Conservation (phyloP, 1,140 invertebrate species). For the Melitaea cinxia region DNA sequence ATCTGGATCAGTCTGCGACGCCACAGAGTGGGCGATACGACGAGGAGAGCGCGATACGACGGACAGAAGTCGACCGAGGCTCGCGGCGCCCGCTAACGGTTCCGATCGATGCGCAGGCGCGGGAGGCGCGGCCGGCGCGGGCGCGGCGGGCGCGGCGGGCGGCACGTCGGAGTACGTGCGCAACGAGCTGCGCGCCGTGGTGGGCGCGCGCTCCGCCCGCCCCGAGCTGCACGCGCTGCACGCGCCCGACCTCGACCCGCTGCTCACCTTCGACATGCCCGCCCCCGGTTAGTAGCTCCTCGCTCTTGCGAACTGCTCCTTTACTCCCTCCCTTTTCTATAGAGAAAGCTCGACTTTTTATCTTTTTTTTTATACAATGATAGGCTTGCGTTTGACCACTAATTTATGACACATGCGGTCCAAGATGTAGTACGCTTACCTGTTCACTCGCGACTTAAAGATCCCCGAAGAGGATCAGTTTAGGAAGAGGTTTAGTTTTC, state of each 20-base stretch:
- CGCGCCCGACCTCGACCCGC: conserved; percentile 85
- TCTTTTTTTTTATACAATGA: too few relatives aligned
- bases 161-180: conserved; percentile 91
- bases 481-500: too few relatives aligned
- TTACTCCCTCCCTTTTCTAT: too few relatives aligned
- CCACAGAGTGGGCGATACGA: not conserved
- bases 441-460: too few relatives aligned
- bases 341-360: too few relatives aligned
- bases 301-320: not conserved
- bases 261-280: conserved; percentile 87
- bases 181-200: conserved; percentile 93
- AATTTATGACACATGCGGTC: too few relatives aligned
- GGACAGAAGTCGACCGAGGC: not conserved
- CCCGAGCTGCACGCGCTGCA: conserved; percentile 65
- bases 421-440: too few relatives aligned
- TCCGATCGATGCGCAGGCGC: conserved; percentile 14
- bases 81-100: not conserved
- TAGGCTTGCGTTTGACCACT: too few relatives aligned
- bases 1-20: conserved; percentile 31
- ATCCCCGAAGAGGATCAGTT: too few relatives aligned
- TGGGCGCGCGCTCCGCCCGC: conserved; percentile 87
- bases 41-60: not conserved
- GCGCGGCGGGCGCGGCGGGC: conserved; percentile 35
- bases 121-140: conserved; percentile 23
- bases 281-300: conserved; percentile 78